These are phyloP conservation scores for Spermophilus dauricus DNA, from an alignment of 2,113 vertebrate genomes.

Conservation along the genomic window DNA sequence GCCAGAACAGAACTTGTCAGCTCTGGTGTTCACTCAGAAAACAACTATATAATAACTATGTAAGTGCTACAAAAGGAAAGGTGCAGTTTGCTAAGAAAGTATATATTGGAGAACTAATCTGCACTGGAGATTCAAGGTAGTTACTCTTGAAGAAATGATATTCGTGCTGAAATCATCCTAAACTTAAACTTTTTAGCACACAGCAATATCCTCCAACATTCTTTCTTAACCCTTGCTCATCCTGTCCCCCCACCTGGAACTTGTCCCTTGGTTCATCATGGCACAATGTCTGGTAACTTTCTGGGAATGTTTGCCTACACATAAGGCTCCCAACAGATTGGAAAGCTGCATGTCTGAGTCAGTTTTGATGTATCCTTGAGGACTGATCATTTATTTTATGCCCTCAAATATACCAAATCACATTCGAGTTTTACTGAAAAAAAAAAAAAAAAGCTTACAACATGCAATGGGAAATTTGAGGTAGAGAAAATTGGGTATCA, in stretches of 20 bases:
- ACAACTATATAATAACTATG: neutral
- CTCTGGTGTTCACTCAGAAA: neutral
- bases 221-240: neutral
- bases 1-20: neutral
- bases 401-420: neutral
- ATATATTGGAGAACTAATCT: neutral
- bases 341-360: neutral
- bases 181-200: neutral
- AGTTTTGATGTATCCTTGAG: neutral
- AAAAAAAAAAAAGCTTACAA: neutral
- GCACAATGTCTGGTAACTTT: neutral
- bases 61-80: neutral
- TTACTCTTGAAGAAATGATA: neutral
- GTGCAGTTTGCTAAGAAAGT: neutral
- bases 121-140: neutral
- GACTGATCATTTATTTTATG: neutral
- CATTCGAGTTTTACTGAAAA: neutral
- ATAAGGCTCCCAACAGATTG: neutral
- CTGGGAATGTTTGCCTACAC: neutral
- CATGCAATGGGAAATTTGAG: neutral
- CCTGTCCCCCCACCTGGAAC: neutral
- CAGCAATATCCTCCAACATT: neutral
- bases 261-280: neutral
- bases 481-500: neutral
- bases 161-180: neutral